These are phyloP conservation scores for Lucilia sericata DNA, from an alignment of 1,140 invertebrate species.

Conservation along the genomic window DNA sequence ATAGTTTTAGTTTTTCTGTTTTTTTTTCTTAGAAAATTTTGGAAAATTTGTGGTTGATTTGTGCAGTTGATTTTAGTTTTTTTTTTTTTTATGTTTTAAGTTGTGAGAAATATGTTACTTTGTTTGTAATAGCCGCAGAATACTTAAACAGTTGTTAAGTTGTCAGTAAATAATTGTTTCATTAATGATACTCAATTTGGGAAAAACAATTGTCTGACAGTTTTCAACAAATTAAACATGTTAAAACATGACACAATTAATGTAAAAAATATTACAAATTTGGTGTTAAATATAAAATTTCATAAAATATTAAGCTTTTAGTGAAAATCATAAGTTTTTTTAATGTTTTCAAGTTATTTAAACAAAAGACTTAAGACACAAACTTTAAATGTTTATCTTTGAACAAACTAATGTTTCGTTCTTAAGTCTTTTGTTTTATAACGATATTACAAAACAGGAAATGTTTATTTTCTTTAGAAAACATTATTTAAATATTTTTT, in stretches of 20 bases:
- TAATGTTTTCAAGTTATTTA: too few species aligned
- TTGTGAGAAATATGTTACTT: too few species aligned
- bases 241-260: conserved; percentile 7
- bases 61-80: neutral
- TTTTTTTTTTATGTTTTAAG: neutral
- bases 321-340: too few species aligned
- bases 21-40: neutral
- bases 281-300: too few species aligned
- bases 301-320: too few species aligned
- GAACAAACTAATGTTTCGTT: too few species aligned
- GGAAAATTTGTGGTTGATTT: conserved; percentile 6
- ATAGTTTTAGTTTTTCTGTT: neutral
- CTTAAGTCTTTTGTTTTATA: too few species aligned
- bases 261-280: neutral
- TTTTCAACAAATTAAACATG: neutral
- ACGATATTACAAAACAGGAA: too few species aligned
- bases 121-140: neutral
- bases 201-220: neutral
- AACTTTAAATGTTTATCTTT: neutral
- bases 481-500: too few species aligned
- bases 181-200: neutral
- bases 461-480: too few species aligned
- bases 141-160: conserved; percentile 11
- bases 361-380: neutral
- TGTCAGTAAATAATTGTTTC: conserved; percentile 5